Evolutionary conservation across 2,888 invertebrate species (phyloP).

Genomic region (Chironomus tentans): DNA sequence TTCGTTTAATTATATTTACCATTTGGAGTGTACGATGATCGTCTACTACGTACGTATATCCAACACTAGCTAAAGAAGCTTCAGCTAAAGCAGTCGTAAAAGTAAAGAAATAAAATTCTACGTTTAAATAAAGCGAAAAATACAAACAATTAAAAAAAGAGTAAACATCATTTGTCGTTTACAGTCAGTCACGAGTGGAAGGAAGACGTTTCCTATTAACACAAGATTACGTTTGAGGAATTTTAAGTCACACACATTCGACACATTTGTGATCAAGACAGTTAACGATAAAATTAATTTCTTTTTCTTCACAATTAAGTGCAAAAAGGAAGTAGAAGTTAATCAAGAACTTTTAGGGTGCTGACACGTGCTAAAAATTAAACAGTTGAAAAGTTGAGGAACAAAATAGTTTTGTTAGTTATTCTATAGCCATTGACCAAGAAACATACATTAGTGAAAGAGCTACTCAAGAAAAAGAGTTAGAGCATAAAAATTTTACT

Average conservation of each 20-base stretch:
- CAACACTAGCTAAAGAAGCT: neutral
- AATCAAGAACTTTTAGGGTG: neutral
- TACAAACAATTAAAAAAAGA: neutral
- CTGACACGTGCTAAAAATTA: neutral
- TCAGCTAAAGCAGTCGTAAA: neutral
- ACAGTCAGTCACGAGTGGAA: conserved; percentile 2
- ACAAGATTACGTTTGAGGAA: too few species aligned
- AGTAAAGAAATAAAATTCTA: neutral
- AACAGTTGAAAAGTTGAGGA: neutral
- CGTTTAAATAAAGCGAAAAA: neutral
- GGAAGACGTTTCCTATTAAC: neutral
- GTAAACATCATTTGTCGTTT: conserved; percentile 12
- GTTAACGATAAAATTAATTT: neutral
- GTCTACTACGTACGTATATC: neutral
- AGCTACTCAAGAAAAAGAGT: neutral
- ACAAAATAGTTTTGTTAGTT: neutral
- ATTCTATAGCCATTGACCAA: neutral
- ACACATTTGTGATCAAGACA: neutral
- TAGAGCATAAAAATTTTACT: neutral
- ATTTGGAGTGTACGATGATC: neutral
- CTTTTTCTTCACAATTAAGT: neutral
- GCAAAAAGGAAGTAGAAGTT: neutral
- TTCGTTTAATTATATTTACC: conserved; percentile 10
- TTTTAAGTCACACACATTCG: too few species aligned
- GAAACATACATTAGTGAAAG: neutral